Percentiles rank a stretch among this genome's conserved stretches.
Evolutionary conservation across 1,140 invertebrate species (phyloP).

Genomic region (Wasmannia auropunctata): DNA sequence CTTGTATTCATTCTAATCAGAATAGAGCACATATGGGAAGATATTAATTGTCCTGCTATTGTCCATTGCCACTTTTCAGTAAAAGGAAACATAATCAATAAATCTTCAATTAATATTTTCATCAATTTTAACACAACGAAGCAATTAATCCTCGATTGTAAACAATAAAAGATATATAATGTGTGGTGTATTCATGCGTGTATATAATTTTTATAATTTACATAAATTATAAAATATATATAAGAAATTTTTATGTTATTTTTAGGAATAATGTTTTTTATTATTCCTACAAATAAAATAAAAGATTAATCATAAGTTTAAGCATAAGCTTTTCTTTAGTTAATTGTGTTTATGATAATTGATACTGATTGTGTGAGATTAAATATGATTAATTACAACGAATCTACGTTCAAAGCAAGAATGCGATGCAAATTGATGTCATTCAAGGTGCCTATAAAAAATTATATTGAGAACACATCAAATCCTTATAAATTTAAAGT

Average conservation of each 20-base stretch:
- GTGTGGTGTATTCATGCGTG: background rate
- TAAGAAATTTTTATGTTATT: background rate
- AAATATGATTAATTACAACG: background rate
- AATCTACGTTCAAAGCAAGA: background rate
- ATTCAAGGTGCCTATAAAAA: background rate
- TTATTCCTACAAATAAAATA: background rate
- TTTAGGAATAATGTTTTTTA: background rate
- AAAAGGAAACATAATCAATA: background rate
- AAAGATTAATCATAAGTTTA: background rate
- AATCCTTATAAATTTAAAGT: background rate
- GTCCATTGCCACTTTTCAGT: background rate
- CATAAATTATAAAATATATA: background rate
- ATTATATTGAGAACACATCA: background rate
- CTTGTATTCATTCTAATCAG: conserved; percentile 1
- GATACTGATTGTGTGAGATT: background rate
- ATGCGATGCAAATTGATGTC: background rate
- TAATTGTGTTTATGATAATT: background rate
- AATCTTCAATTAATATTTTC: background rate
- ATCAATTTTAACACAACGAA: background rate
- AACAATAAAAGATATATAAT: background rate
- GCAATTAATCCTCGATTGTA: background rate
- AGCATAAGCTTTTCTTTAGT: no score
- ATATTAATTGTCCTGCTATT: conserved; percentile 19
- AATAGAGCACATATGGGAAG: background rate
- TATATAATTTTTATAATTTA: background rate